Base-by-base conservation (phyloP, 64 coral and sea anemone species). In the Exaiptasia diaphana region DNA sequence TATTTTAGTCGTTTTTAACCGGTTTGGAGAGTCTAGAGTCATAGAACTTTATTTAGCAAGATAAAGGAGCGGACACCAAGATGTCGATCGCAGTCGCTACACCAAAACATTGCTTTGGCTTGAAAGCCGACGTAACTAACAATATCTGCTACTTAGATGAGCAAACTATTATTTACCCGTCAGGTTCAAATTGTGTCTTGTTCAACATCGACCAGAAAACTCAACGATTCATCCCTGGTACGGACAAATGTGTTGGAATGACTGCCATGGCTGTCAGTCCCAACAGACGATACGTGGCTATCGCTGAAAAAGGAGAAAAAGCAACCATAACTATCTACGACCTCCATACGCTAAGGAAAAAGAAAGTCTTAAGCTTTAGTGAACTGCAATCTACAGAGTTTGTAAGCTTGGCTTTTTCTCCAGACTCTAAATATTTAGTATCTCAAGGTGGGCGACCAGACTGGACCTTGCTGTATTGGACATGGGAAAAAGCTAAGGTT, bases 401-500 rank as follows among this genome's bases (percentile, higher is more conserved):
- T 85, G 85, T 99, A 20, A 99, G 95, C 64, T 73, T 99, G 68
- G 95, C 95, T 7, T 99, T 99, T 64, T 99, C 95, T 5, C 95
- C 95, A 4, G 95, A 99, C 80, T 99, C 95, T 22, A 99, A 99
- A 53, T 99, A 99, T 62, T 88, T 99, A 53, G 90, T 99, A 18
- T 99, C 89, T 23, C 95, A 99, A 53, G 88, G 89, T 31, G 90
- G 89, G n/a, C 86, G 88, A 50, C 95, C 95, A 10, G 95, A 99
- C 50, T 99, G 95, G 95, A 99, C 90, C 5, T 75, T 99, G 41
- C 68, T 99, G 6, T 99, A 99, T 40, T 99, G 95, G 95, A 99
- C 95, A n/a, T 99, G 95, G 95, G 95, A 99, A 61, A 99, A 99
- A 56, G 95, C 95, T n/a, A 99, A 99, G 45, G 95, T 99, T 32